A percentile compares a stretch with the other conserved stretches of the same genome.
Evolutionary conservation across 1,140 invertebrate species (phyloP).

Genomic region (Aphaenogaster floridana): DNA sequence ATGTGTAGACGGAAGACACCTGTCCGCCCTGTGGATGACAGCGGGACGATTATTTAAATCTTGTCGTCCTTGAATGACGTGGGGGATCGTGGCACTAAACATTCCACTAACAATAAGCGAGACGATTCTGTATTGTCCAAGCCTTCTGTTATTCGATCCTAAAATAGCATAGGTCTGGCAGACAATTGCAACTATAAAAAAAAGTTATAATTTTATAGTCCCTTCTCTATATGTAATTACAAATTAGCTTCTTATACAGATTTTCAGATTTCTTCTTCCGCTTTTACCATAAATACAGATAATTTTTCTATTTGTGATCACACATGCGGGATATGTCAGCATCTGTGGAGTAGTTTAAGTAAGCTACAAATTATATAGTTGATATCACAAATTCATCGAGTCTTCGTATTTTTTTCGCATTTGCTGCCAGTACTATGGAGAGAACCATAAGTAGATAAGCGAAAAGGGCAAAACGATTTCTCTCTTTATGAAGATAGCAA

Average conservation of each 20-base stretch:
- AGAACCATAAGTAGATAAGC: slow-evolving; percentile 38
- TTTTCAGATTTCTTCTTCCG: neutral
- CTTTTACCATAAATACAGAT: neutral
- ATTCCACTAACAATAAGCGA: slow-evolving; percentile 31
- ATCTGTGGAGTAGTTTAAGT: slow-evolving; percentile 19
- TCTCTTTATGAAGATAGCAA: slow-evolving; percentile 11
- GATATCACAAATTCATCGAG: neutral
- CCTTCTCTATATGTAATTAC: neutral
- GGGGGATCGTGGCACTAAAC: slow-evolving; percentile 19
- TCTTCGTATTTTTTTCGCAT: neutral
- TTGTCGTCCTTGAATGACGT: slow-evolving; percentile 26
- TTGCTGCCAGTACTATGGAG: slow-evolving; percentile 35
- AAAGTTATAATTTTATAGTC: neutral
- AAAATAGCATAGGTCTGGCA: slow-evolving; percentile 46
- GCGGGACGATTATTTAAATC: slow-evolving; percentile 45
- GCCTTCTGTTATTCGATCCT: slow-evolving; percentile 28
- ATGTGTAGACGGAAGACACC: slow-evolving; percentile 65
- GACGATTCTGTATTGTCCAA: slow-evolving; percentile 30
- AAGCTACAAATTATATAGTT: neutral
- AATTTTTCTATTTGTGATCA: neutral
- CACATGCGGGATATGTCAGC: neutral
- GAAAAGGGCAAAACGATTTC: slow-evolving; percentile 31
- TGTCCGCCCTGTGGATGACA: slow-evolving; percentile 69
- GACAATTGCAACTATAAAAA: slow-evolving; percentile 1
- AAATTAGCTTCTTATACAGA: neutral